Evolutionary conservation across 2,888 invertebrate genomes (phyloP), one percentile per base, ranked within the genome.

Genomic region (Acronicta aceris): DNA sequence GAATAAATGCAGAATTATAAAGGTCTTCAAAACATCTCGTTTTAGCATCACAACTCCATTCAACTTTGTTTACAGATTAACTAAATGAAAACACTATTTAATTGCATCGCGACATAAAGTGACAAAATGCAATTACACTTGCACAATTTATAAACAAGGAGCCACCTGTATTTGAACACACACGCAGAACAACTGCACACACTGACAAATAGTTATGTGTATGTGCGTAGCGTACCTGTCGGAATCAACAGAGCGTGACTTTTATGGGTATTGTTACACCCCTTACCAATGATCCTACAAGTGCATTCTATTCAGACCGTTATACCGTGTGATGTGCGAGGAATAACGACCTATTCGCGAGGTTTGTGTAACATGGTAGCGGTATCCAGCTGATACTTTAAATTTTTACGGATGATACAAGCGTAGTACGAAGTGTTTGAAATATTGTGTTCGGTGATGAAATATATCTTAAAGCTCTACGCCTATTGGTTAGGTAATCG

Each of bases 201-300:
- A 61, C 30, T 57, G 25, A 49, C 46, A 42, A 59, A 21, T 21
- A 21, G 21, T 63, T 38, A 27, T 15, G n/a, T 33, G 66, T 81
- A 80, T 79, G 82, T 77, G 82, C 70, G 63, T 66, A 66, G 61
- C 53, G 66, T 86, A 86, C 87, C 86, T 88, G 88, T 81, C 79
- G 70, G 65, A 86, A 76, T 81, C 91, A 87, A 82, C 90, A 81
- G 88, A 90, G 87, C 91, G 78, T 89, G 81, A 83, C 89, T 81
- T 69, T 77, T 76, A 82, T 74, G 80, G 76, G 79, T 82, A 90
- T 88, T 89, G 88, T 91, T 81, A 78, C 79, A 76, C 79, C 83
- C 86, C 81, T 74, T 82, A 81, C 83, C 83, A 84, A 83, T 81
- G 80, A 82, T 79, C 78, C 79, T 54, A 62, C 70, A 49, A 60